Percentiles rank a stretch among this genome's conserved stretches.
phyloP scores from a whole-genome alignment of 2,113 vertebrate genomes.

The Neodontobutis hainanensis region DNA sequence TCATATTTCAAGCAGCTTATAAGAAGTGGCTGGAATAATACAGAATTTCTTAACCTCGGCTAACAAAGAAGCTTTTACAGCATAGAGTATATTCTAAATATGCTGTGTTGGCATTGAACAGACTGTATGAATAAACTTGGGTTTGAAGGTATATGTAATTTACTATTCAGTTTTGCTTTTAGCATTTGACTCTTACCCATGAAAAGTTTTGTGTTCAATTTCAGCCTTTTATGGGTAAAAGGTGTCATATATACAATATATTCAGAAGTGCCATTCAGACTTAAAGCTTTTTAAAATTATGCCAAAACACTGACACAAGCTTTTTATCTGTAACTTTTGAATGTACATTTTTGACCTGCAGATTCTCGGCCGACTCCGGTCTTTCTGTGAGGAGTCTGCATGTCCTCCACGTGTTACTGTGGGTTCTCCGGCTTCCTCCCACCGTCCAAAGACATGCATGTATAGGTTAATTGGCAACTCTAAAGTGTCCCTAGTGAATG shows the following conservation, averaged over 20 bases:
- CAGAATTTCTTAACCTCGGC: neutral
- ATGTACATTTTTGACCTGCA: conserved; percentile 8
- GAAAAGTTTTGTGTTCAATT: conserved; percentile 30
- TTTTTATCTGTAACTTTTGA: conserved; percentile 18
- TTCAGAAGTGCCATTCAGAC: conserved; percentile 63
- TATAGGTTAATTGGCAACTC: too few species aligned
- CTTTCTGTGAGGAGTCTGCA: too few species aligned
- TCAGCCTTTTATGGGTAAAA: conserved; percentile 22
- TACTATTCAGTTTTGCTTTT: conserved; percentile 46
- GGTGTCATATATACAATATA: conserved; percentile 24
- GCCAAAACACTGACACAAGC: conserved; percentile 63
- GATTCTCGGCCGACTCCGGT: too few species aligned
- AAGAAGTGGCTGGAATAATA: conserved; percentile 3
- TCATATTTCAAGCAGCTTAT: conserved; percentile 18
- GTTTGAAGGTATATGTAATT: conserved; percentile 24
- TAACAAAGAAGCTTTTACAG: neutral
- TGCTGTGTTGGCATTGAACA: conserved; percentile 11
- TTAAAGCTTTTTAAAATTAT: conserved; percentile 57
- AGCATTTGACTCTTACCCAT: conserved; percentile 19
- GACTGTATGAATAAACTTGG: conserved; percentile 15
- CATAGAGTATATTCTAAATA: neutral
- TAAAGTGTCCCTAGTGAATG: too few species aligned
- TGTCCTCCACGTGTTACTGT: too few species aligned
- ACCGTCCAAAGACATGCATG: too few species aligned
- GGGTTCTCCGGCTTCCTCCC: too few species aligned